A percentile compares a stretch with the other conserved stretches of the same genome.
These are phyloP conservation scores for Sinodicranocentrus sp. DNA, from an alignment of 2,888 invertebrate genomes.

Conservation along the genomic window DNA sequence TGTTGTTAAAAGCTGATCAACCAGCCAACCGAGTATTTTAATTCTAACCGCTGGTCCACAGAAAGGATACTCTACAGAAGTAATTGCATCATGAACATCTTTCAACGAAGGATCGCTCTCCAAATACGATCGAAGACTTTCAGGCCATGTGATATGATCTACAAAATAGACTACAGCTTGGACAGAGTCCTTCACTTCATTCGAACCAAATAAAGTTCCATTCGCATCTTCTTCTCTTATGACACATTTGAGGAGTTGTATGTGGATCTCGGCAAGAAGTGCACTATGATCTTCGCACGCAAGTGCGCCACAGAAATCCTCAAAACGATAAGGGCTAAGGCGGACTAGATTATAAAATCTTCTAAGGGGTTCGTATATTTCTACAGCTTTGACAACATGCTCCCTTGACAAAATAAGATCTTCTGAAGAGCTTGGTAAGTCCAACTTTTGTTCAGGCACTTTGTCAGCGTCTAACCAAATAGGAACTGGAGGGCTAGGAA, in stretches of 20 bases:
- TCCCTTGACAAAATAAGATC: slow-evolving; percentile 88
- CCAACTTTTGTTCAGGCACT: slow-evolving; percentile 84
- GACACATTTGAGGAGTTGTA: slow-evolving; percentile 89
- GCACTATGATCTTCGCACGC: slow-evolving; percentile 95
- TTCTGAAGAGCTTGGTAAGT: slow-evolving; percentile 91
- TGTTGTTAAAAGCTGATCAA: slow-evolving; percentile 95
- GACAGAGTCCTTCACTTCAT: slow-evolving; percentile 98
- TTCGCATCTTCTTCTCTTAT: slow-evolving; percentile 96
- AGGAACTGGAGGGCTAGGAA: slow-evolving; percentile 92
- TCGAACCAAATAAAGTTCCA: slow-evolving; percentile 96
- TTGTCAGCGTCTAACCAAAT: slow-evolving; percentile 86
- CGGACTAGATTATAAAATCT: slow-evolving; percentile 95
- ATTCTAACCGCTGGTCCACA: slow-evolving; percentile 88
- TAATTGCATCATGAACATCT: slow-evolving; percentile 77
- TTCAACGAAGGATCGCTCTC: slow-evolving; percentile 86
- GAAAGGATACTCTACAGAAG: slow-evolving; percentile 89
- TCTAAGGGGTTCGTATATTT: slow-evolving; percentile 96
- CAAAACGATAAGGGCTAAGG: slow-evolving; percentile 94
- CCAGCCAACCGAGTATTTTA: slow-evolving; percentile 91
- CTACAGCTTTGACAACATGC: slow-evolving; percentile 88
- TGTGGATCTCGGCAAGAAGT: slow-evolving; percentile 94
- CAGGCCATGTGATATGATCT: slow-evolving; percentile 98
- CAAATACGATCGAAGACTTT: slow-evolving; percentile 91
- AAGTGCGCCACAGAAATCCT: slow-evolving; percentile 97
- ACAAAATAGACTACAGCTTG: slow-evolving; percentile 95